These are phyloP conservation scores for Sterrhoptilus dennistouni DNA, from an alignment of 2,113 vertebrate species.

Conservation along the genomic window DNA sequence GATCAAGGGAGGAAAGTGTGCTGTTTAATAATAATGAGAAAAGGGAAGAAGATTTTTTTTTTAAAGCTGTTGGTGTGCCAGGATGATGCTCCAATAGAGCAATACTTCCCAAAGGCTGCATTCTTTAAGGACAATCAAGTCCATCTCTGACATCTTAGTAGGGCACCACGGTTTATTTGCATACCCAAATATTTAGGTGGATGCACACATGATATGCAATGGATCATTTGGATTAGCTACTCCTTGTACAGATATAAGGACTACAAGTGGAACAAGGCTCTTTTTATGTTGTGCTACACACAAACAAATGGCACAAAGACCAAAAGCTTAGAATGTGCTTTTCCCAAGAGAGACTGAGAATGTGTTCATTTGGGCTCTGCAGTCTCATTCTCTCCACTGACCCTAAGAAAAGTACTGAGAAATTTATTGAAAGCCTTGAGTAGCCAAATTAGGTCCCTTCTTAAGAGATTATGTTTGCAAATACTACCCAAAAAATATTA, in stretches of 20 bases:
- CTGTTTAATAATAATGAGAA: slow-evolving; percentile 61
- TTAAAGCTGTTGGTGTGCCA: neutral
- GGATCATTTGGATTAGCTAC: neutral
- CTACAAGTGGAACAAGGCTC: neutral
- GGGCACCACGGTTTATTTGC: neutral
- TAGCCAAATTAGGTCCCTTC: neutral
- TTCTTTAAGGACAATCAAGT: neutral
- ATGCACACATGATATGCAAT: neutral
- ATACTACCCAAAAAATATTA: neutral
- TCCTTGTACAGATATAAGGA: neutral
- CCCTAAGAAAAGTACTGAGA: neutral
- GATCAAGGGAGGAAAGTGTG: slow-evolving; percentile 38
- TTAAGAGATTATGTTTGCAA: neutral
- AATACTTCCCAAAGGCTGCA: neutral
- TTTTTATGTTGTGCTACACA: neutral
- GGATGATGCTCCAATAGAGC: neutral
- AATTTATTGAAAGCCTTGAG: neutral
- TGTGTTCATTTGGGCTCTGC: neutral
- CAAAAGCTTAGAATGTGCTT: neutral
- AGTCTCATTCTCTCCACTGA: neutral
- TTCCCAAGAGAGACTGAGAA: neutral
- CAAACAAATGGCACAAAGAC: neutral
- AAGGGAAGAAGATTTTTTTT: neutral
- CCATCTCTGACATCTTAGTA: neutral
- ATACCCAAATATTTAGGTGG: neutral